Conservation (phyloP, 2,113 vertebrate genomes). For the Puffinus mauretanicus region DNA sequence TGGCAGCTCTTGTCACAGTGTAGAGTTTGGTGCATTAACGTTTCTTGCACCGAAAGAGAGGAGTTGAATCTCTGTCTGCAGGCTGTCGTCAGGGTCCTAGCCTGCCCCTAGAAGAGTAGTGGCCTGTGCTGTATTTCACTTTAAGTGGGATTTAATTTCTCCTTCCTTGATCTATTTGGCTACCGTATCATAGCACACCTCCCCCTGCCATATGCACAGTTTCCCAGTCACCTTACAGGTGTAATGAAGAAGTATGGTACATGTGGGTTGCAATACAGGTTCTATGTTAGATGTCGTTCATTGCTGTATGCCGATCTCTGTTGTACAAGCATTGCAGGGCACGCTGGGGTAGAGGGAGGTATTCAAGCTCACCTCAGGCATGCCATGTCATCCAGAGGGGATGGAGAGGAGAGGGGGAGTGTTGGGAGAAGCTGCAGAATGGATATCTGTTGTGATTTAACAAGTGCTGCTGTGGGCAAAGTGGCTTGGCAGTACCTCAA, state of each 20-base stretch:
- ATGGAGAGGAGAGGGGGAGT: background rate
- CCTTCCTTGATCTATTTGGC: background rate
- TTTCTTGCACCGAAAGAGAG: background rate
- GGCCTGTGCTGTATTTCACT: background rate
- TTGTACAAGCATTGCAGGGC: background rate
- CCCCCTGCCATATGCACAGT: rapidly evolving
- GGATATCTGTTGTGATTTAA: background rate
- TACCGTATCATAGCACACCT: background rate
- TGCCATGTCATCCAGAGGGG: background rate
- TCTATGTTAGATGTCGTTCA: background rate
- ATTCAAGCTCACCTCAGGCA: background rate
- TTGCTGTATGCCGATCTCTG: rapidly evolving
- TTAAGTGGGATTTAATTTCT: background rate
- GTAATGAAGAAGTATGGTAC: background rate
- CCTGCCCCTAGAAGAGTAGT: background rate
- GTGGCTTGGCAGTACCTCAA: constrained; percentile 33
- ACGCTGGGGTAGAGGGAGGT: background rate
- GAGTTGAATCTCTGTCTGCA: background rate
- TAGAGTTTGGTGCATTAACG: background rate
- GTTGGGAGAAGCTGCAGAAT: background rate
- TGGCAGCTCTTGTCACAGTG: background rate
- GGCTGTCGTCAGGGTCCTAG: background rate
- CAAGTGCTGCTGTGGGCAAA: background rate
- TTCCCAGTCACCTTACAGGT: background rate
- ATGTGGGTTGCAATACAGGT: background rate